phyloP scores from a whole-genome alignment of 2,888 invertebrate species.

The Drosophila pseudotakahashii region DNA sequence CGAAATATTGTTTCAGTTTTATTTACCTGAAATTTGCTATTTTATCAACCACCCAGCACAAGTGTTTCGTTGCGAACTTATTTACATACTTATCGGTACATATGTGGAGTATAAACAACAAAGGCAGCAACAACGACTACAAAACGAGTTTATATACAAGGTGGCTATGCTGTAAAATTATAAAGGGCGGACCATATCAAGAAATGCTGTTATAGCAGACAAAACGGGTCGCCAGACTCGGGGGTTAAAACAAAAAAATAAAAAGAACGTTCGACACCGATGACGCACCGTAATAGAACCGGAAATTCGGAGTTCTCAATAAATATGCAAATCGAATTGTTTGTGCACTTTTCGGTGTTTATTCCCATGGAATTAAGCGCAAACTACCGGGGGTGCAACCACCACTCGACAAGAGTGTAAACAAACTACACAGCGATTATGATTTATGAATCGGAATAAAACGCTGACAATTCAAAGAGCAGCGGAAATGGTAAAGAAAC shows the following conservation, averaged over 20 bases:
- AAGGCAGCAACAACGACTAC: conserved; percentile 18
- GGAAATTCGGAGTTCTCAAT: conserved; percentile 40
- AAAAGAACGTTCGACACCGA: conserved; percentile 15
- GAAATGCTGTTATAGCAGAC: conserved; percentile 29
- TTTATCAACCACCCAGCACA: conserved; percentile 70
- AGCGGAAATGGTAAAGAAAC: conserved; percentile 40
- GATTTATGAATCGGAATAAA: conserved; percentile 55
- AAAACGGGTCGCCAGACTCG: conserved; percentile 34
- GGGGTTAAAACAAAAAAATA: conserved; percentile 22
- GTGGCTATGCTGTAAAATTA: conserved; percentile 58
- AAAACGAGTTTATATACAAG: conserved; percentile 47
- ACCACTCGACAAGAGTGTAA: conserved; percentile 36
- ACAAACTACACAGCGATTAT: conserved; percentile 29
- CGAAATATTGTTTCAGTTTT: conserved; percentile 72
- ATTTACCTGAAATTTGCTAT: conserved; percentile 69
- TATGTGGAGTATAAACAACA: conserved; percentile 62
- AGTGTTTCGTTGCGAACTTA: conserved; percentile 72
- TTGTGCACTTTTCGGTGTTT: conserved; percentile 15
- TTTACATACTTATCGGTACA: conserved; percentile 52
- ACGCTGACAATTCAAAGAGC: conserved; percentile 11
- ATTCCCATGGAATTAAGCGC: conserved; percentile 19
- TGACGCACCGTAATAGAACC: conserved; percentile 59
- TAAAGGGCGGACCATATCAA: conserved; percentile 43
- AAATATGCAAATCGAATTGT: conserved; percentile 42
- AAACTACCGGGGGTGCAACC: conserved; percentile 8